Evolutionary conservation across 2,113 vertebrate genomes (phyloP).

Genomic region (Myotis davidii): DNA sequence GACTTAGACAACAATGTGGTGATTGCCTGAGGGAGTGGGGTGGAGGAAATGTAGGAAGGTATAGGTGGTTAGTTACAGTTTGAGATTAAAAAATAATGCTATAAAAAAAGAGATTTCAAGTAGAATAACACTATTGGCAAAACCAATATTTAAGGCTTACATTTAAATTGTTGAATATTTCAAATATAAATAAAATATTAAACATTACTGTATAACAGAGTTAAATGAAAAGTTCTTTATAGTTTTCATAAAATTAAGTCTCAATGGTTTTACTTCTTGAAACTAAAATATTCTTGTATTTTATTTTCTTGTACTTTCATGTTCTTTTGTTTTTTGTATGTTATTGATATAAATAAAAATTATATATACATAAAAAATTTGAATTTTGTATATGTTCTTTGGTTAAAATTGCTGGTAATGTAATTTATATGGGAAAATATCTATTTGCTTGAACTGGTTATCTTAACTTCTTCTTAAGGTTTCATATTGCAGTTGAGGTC

Average conservation of each 20-base stretch:
- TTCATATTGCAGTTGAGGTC: constrained; percentile 74
- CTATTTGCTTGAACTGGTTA: constrained; percentile 80
- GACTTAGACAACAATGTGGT: neutral
- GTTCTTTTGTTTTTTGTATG: neutral
- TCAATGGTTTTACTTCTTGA: constrained; percentile 61
- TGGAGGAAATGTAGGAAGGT: neutral
- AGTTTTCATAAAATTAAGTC: constrained; percentile 59
- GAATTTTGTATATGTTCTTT: constrained; percentile 55
- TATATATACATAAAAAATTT: constrained; percentile 51
- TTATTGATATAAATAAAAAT: constrained; percentile 63
- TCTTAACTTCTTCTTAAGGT: constrained; percentile 77
- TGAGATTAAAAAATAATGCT: neutral
- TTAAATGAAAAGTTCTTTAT: constrained; percentile 53
- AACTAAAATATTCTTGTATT: constrained; percentile 50
- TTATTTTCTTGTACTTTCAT: neutral
- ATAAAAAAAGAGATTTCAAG: neutral
- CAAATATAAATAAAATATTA: neutral
- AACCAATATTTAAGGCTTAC: neutral
- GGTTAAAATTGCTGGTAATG: constrained; percentile 34
- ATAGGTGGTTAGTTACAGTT: neutral
- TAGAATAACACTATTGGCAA: neutral
- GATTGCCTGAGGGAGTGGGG: neutral
- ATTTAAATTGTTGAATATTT: neutral
- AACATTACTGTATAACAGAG: neutral
- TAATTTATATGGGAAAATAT: constrained; percentile 77